phyloP scores from a whole-genome alignment of 2,113 vertebrate genomes.

The Gila orcuttii region DNA sequence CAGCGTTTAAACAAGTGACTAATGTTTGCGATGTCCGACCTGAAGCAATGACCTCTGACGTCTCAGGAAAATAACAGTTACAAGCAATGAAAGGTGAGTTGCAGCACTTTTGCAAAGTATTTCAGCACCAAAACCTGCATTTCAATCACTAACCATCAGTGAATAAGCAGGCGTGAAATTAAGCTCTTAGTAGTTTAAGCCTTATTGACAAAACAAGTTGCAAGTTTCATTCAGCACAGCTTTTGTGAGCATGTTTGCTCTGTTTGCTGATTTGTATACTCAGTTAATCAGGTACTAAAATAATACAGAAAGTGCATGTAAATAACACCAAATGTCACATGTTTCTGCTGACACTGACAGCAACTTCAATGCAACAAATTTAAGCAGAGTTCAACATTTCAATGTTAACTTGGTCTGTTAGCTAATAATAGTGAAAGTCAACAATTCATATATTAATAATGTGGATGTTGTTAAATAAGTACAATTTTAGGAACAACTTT shows the following conservation, averaged over 20 bases:
- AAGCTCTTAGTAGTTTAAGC: neutral
- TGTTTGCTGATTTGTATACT: neutral
- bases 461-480: no score
- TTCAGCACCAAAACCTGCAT: neutral
- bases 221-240: neutral
- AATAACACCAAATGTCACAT: neutral
- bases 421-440: no score
- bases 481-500: no score
- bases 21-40: neutral
- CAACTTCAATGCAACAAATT: no score
- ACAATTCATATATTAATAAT: no score
- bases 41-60: neutral
- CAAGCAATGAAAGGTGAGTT: neutral
- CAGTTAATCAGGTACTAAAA: neutral
- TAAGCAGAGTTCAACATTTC: no score
- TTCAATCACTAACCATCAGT: neutral
- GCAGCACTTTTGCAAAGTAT: neutral
- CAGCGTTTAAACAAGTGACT: neutral
- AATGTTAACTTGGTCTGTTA: no score
- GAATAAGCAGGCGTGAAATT: neutral
- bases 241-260: neutral
- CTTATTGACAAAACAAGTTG: neutral
- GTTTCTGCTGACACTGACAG: no score
- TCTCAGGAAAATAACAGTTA: neutral
- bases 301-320: neutral